Evolutionary conservation across 2,113 vertebrate genomes (phyloP).

Genomic region (Tachysurus fulvidraco): DNA sequence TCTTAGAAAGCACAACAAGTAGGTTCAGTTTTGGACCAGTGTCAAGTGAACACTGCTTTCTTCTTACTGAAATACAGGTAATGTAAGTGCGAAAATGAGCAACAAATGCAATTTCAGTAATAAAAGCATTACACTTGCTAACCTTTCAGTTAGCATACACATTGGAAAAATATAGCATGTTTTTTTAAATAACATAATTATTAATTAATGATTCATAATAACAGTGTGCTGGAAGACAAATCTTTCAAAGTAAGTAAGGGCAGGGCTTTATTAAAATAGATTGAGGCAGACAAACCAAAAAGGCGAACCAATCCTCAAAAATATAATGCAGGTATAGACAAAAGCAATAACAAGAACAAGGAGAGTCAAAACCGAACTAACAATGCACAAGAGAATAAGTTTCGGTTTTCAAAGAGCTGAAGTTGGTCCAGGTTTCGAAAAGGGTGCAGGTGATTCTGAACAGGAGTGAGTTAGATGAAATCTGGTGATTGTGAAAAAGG

Average conservation of each 20-base stretch:
- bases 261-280: neutral
- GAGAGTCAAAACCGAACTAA: neutral
- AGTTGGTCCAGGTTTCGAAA: neutral
- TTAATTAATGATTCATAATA: neutral
- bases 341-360: neutral
- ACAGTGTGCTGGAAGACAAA: neutral
- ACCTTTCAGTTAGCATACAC: neutral
- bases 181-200: too few relatives aligned
- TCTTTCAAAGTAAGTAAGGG: neutral
- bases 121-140: neutral
- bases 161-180: neutral
- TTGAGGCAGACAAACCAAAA: neutral
- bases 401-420: neutral
- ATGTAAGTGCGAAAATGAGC: neutral
- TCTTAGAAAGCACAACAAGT: slow-evolving; percentile 18
- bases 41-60: too few relatives aligned
- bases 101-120: neutral
- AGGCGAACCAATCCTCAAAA: neutral
- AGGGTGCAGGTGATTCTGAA: neutral
- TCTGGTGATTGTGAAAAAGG: neutral
- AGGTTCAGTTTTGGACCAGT: neutral
- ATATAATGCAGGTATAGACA: neutral
- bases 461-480: neutral
- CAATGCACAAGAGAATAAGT: neutral
- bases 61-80: too few relatives aligned